These are phyloP conservation scores for Altica lythri DNA, from an alignment of 2,888 invertebrate species.

Conservation along the genomic window DNA sequence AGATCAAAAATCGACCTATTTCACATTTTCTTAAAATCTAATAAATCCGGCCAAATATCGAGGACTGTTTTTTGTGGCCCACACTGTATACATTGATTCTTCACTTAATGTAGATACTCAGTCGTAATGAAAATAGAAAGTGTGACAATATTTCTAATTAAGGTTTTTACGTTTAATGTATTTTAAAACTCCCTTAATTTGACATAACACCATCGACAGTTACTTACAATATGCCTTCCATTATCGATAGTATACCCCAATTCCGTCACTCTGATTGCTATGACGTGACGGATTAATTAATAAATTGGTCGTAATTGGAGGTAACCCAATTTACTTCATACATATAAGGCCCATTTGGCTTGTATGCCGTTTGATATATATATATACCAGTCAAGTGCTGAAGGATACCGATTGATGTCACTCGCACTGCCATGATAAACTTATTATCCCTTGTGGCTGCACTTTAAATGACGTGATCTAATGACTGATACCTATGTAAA, in stretches of 20 bases:
- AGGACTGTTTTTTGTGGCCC: too few species aligned
- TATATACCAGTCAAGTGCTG: constrained; percentile 8
- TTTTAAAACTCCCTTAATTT: too few species aligned
- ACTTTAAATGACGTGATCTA: not conserved
- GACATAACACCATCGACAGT: too few species aligned
- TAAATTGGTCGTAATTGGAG: constrained; percentile 12
- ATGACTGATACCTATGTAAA: not conserved
- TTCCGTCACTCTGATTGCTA: constrained; percentile 12
- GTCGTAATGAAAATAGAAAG: too few species aligned
- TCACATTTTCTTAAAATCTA: too few species aligned
- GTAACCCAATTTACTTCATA: constrained; percentile 8
- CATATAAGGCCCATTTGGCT: constrained; percentile 1
- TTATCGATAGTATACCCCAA: constrained; percentile 12
- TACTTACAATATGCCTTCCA: constrained; percentile 9
- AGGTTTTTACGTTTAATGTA: too few species aligned
- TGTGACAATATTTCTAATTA: too few species aligned
- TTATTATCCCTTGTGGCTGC: constrained; percentile 3
- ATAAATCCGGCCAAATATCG: too few species aligned
- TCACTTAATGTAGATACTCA: too few species aligned
- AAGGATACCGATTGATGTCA: constrained; percentile 9
- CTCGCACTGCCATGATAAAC: constrained; percentile 4
- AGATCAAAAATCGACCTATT: too few species aligned
- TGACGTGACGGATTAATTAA: constrained; percentile 18
- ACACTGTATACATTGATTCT: too few species aligned
- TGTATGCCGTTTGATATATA: constrained; percentile 2